A percentile compares a stretch with the other conserved stretches of the same genome.
Conservation (phyloP, 2,888 invertebrate species). For the Steinernema carpocapsae region DNA sequence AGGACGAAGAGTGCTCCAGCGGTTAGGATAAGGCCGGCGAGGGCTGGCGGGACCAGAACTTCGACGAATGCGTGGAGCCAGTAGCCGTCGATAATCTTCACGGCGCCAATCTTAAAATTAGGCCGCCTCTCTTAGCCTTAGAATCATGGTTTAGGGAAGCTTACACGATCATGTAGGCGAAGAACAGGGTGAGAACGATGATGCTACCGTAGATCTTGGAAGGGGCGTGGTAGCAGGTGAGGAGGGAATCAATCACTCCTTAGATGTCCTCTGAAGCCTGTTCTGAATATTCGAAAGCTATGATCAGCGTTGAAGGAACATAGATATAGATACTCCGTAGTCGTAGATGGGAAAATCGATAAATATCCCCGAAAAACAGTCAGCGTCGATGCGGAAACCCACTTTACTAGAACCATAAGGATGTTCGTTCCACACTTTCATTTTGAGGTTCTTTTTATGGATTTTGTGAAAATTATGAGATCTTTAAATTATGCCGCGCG, state of each 20-base stretch:
- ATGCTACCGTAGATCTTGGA: conserved; percentile 41
- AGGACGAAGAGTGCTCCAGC: conserved; percentile 73
- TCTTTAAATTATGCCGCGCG: too few species aligned
- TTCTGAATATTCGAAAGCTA: too few species aligned
- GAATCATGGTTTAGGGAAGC: too few species aligned
- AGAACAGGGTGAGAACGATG: conserved; percentile 47
- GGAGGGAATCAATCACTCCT: conserved; percentile 69
- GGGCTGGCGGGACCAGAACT: conserved; percentile 78
- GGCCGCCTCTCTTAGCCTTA: too few species aligned
- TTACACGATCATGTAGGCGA: conserved; percentile 57
- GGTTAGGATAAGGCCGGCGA: conserved; percentile 77
- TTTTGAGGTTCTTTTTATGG: conserved; percentile 77
- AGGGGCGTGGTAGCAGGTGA: conserved; percentile 70
- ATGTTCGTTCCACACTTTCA: too few species aligned
- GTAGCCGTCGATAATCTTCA: conserved; percentile 73
- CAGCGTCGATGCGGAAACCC: too few species aligned
- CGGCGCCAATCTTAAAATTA: conserved; percentile 68
- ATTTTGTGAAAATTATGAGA: conserved; percentile 73
- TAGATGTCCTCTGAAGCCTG: too few species aligned
- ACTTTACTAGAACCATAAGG: too few species aligned
- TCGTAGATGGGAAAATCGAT: too few species aligned
- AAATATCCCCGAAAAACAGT: too few species aligned
- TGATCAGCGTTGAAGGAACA: too few species aligned
- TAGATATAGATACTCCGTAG: too few species aligned
- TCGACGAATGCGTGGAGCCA: conserved; percentile 92